Conservation (phyloP, 2,797 vertebrate species). For the Siniperca undulata region DNA sequence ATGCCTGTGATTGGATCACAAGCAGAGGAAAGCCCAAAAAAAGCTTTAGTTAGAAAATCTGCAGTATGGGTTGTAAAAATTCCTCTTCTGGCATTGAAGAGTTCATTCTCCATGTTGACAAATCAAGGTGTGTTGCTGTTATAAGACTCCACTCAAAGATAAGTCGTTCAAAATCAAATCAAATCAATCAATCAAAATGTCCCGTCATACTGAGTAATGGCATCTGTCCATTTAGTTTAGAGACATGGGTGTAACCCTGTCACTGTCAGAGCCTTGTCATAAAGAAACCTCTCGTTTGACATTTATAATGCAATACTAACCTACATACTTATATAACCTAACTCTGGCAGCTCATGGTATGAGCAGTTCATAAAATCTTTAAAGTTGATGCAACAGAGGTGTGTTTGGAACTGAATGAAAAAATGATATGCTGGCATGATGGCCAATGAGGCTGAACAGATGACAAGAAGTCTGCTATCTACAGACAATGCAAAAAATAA, state of each 20-base stretch:
- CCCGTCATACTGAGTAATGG: not conserved
- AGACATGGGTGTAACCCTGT: not conserved
- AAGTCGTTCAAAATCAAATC: too few species aligned
- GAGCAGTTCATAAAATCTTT: not conserved
- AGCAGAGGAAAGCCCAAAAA: constrained; percentile 5
- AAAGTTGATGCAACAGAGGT: too few species aligned
- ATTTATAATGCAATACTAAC: constrained; percentile 9
- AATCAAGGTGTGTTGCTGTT: constrained; percentile 19
- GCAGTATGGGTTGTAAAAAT: constrained; percentile 6
- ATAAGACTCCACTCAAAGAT: not conserved
- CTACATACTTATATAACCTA: not conserved
- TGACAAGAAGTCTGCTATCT: not conserved
- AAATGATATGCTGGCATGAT: not conserved
- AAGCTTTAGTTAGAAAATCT: constrained; percentile 15
- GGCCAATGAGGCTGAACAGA: not conserved
- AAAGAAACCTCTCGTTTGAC: not conserved
- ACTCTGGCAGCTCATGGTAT: not conserved
- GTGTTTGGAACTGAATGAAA: not conserved
- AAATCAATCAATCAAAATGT: not conserved
- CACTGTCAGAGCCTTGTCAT: not conserved
- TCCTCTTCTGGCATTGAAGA: not conserved
- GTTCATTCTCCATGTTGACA: not conserved
- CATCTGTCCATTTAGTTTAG: not conserved
- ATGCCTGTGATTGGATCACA: not conserved
- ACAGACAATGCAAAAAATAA: not conserved